Conservation (phyloP, 2,888 invertebrate species). For the Cyaniris semiargus region DNA sequence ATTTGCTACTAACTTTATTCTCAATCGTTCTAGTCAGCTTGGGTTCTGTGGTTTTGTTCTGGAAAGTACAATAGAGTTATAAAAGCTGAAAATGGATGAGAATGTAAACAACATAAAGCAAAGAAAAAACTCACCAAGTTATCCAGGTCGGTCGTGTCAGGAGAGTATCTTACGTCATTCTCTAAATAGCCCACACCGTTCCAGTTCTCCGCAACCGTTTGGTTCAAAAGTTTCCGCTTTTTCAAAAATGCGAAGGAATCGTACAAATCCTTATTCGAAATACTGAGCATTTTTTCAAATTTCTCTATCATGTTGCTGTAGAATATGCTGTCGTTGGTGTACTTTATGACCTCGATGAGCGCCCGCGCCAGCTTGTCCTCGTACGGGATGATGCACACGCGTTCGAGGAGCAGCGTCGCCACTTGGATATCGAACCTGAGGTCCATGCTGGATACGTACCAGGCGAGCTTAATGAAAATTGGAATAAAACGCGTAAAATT, state of each 20-base stretch:
- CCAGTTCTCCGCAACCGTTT: neutral
- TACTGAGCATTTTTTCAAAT: constrained; percentile 54
- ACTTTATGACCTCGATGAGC: constrained; percentile 53
- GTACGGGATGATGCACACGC: constrained; percentile 60
- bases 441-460: constrained; percentile 50
- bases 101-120: neutral
- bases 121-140: constrained; percentile 53
- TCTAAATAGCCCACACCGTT: constrained; percentile 32
- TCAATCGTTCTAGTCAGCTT: constrained; percentile 16
- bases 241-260: constrained; percentile 46
- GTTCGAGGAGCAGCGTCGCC: constrained; percentile 56
- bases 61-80: neutral
- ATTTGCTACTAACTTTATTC: constrained; percentile 5
- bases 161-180: constrained; percentile 47
- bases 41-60: constrained; percentile 8
- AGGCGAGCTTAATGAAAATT: constrained; percentile 58
- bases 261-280: constrained; percentile 44
- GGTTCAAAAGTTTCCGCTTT: constrained; percentile 30
- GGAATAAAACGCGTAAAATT: constrained; percentile 66
- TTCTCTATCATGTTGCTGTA: constrained; percentile 48
- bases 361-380: constrained; percentile 52
- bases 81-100: neutral
- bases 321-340: constrained; percentile 54
- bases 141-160: constrained; percentile 62
- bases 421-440: constrained; percentile 50